Base-by-base conservation (phyloP, 2,113 vertebrate genomes). In the Micromys minutus region DNA sequence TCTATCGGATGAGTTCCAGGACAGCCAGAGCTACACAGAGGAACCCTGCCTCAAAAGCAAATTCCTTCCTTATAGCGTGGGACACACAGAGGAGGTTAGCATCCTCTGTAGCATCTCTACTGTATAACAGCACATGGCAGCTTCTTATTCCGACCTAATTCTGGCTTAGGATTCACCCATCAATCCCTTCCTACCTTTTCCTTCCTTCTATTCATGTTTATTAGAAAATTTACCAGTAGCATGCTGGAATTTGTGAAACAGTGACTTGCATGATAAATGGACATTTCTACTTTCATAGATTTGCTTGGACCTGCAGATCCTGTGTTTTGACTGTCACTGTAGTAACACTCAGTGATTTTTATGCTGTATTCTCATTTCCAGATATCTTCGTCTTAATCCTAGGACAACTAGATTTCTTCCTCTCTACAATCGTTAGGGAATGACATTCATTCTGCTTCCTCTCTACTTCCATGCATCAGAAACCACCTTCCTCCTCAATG, bases 391-490 rank as follows among this genome's bases (percentile, higher is more conserved):
- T 77, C 63, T 22, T 34, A 11, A 2, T 22, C 34, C 83, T 92
- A 16, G 50, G 67, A 90, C 87, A 76, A 0, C 2, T 59, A 22
- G 19, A 3, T 72, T 75, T 21, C 80, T 91, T 88, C 69, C 87
- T 88, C 36, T 52, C 19, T 71, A 26, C 52, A 88, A 74, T 90
- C 71, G 45, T 69, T 88, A 71, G 11, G 12, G 63, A 67, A 34
- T 19, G 24, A 7, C 19, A 81, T 47, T 87, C 63, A 69, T 57
- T 97, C 24, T 75, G 31, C 34, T 57, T 29, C 36, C 57, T 31
- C 96, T 63, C n/a, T 75, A 9, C 50, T 85, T 94, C 57, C 36
- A 94, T n/a, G n/a, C n/a, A n/a, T n/a, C n/a, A n/a, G n/a, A n/a
- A n/a, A n/a, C n/a, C n/a, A n/a, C n/a, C 0, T 42, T 12, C 39